Conservation (phyloP, 2,797 vertebrate species). For the Steatocranus sp. region DNA sequence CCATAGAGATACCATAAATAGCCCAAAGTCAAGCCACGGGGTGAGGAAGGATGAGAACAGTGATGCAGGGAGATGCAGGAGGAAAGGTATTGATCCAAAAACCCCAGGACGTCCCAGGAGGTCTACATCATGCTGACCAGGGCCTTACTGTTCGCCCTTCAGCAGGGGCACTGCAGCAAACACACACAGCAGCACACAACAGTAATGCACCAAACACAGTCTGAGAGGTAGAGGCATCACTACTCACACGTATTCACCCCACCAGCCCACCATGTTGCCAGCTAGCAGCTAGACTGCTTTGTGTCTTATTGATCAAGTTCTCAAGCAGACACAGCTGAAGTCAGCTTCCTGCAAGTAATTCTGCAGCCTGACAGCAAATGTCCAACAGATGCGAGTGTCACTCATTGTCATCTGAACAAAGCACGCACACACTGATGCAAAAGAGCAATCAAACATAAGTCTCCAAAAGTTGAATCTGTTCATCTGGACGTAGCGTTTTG, state of each 20-base stretch:
- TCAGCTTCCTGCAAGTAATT: background rate
- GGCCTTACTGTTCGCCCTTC: conserved; percentile 65
- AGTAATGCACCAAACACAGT: conserved; percentile 51
- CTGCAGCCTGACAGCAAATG: background rate
- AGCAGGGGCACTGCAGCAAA: conserved; percentile 70
- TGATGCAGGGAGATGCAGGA: conserved; percentile 45
- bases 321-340: background rate
- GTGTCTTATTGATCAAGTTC: conserved; percentile 11
- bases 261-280: background rate
- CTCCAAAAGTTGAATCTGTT: no score
- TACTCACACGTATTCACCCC: background rate
- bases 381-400: background rate
- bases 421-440: background rate
- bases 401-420: background rate
- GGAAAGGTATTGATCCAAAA: conserved; percentile 64
- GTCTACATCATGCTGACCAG: conserved; percentile 69
- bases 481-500: no score
- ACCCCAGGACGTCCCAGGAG: conserved; percentile 51
- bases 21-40: conserved; percentile 60
- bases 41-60: conserved; percentile 39
- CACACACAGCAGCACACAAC: conserved; percentile 20
- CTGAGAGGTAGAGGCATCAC: background rate
- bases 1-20: conserved; percentile 66
- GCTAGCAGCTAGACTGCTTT: background rate
- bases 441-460: background rate